These are phyloP conservation scores for Loxodonta africana DNA, from an alignment of 2,113 vertebrate genomes.

Conservation along the genomic window DNA sequence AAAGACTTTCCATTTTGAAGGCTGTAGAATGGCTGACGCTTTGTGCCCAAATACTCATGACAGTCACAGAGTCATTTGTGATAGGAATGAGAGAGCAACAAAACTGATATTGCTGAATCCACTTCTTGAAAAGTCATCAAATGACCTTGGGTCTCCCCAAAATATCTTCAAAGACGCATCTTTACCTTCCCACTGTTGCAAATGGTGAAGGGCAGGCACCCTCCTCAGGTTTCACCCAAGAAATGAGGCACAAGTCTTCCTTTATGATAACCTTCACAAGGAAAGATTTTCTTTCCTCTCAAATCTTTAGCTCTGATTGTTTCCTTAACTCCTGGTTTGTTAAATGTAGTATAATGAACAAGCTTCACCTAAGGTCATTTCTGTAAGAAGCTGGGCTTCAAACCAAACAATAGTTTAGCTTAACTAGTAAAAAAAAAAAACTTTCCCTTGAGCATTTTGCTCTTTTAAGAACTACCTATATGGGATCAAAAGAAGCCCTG, in stretches of 20 bases:
- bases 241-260: not conserved
- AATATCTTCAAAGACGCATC: not conserved
- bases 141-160: not conserved
- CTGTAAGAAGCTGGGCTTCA: not conserved
- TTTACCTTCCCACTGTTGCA: not conserved
- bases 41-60: not conserved
- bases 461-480: too few species aligned
- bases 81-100: not conserved
- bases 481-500: too few species aligned
- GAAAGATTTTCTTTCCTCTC: not conserved
- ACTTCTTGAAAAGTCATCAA: slow-evolving; percentile 17
- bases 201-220: not conserved
- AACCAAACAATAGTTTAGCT: not conserved
- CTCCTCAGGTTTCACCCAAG: not conserved
- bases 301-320: not conserved
- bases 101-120: not conserved
- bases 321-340: slow-evolving; percentile 19
- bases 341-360: not conserved
- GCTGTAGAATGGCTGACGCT: not conserved
- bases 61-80: not conserved
- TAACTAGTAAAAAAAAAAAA: not conserved
- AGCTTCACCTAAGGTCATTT: not conserved
- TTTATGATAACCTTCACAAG: slow-evolving; percentile 21
- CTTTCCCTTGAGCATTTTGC: too few species aligned
- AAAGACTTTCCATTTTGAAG: slow-evolving; percentile 23